A percentile compares a stretch with the other conserved stretches of the same genome.
These are phyloP conservation scores for Temnothorax rugatulus DNA, from an alignment of 2,888 invertebrate species.

Conservation along the genomic window DNA sequence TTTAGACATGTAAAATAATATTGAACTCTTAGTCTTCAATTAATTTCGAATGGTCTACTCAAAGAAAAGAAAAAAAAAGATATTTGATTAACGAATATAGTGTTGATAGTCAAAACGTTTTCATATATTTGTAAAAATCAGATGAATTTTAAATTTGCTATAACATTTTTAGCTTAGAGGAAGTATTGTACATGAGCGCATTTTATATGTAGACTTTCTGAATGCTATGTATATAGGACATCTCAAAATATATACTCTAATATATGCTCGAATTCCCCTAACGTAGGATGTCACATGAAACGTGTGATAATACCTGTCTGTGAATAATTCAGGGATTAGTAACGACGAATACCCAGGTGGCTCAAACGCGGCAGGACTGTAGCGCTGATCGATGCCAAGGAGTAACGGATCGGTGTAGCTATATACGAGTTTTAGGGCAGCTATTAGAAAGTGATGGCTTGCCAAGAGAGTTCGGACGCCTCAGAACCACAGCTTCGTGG, in stretches of 20 bases:
- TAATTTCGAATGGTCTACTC: background rate
- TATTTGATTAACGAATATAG: background rate
- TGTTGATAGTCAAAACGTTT: background rate
- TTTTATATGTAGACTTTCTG: background rate
- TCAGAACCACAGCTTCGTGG: constrained; percentile 78
- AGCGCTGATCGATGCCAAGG: constrained; percentile 53
- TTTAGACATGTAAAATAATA: background rate
- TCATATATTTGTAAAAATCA: background rate
- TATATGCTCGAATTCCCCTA: constrained; percentile 29
- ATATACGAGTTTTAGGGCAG: constrained; percentile 74
- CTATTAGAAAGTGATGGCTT: constrained; percentile 76
- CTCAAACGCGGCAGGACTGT: constrained; percentile 50
- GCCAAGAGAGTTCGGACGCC: constrained; percentile 76
- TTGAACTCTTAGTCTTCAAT: constrained; percentile 19
- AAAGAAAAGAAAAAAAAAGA: background rate
- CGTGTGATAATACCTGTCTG: constrained; percentile 53
- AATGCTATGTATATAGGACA: background rate
- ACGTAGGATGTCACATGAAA: constrained; percentile 41
- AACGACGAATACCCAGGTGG: constrained; percentile 58
- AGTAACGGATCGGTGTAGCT: constrained; percentile 62
- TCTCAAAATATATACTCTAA: constrained; percentile 33
- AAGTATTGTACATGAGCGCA: background rate
- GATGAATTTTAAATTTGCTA: background rate
- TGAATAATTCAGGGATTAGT: constrained; percentile 60
- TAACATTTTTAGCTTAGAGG: background rate